Evolutionary conservation across 2,797 vertebrate species (phyloP).

Genomic region (Hylomyscus alleni): DNA sequence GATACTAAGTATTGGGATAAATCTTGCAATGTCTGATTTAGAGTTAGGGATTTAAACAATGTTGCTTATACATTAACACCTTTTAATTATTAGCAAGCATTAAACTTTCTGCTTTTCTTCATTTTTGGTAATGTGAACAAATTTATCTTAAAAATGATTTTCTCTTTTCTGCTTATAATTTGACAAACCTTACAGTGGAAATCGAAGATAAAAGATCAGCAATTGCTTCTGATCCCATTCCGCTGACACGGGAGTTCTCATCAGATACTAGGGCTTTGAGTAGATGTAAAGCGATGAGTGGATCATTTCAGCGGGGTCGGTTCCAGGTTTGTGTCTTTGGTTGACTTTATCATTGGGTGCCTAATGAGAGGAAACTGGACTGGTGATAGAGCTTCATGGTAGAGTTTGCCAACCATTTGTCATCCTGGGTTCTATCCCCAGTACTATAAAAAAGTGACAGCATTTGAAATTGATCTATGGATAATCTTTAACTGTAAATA

Average conservation of each 20-base stretch:
- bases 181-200: slow-evolving; percentile 80
- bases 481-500: slow-evolving; percentile 41
- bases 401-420: background rate
- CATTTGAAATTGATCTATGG: slow-evolving; percentile 55
- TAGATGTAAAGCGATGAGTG: slow-evolving; percentile 73
- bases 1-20: slow-evolving; percentile 79
- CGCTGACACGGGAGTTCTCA: slow-evolving; percentile 76
- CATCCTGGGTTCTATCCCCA: background rate
- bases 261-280: slow-evolving; percentile 73
- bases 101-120: slow-evolving; percentile 82
- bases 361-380: slow-evolving; percentile 36
- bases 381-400: background rate
- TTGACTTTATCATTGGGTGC: slow-evolving; percentile 50
- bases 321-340: slow-evolving; percentile 86
- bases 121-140: slow-evolving; percentile 68
- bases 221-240: slow-evolving; percentile 77
- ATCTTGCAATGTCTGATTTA: slow-evolving; percentile 76
- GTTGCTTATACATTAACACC: slow-evolving; percentile 79
- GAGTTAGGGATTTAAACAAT: slow-evolving; percentile 70
- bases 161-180: slow-evolving; percentile 80
- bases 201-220: slow-evolving; percentile 80
- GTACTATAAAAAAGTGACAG: slow-evolving; percentile 2
- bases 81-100: slow-evolving; percentile 78
- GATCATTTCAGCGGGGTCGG: slow-evolving; percentile 87
- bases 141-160: slow-evolving; percentile 77